Conservation (phyloP, 2,888 invertebrate species). For the Epirrita christyi region DNA sequence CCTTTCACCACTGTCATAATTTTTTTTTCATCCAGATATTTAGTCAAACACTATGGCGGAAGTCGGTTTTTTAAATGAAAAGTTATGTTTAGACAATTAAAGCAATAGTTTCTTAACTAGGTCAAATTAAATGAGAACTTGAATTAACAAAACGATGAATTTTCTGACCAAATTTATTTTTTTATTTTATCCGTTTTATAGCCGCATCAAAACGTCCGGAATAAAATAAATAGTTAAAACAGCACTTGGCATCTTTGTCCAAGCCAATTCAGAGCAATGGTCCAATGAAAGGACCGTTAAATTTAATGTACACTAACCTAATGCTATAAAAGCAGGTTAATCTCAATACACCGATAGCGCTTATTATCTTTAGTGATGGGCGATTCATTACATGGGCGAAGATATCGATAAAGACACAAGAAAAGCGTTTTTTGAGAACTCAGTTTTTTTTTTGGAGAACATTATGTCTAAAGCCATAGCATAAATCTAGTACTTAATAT, state of each 20-base stretch:
- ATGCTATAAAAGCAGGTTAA: conserved; percentile 80
- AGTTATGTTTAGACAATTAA: too few relatives aligned
- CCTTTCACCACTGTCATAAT: too few relatives aligned
- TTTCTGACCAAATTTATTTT: too few relatives aligned
- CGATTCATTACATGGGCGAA: conserved; percentile 17
- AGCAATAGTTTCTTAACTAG: too few relatives aligned
- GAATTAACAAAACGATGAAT: too few relatives aligned
- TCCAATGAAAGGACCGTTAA: conserved; percentile 78
- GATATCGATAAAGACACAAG: conserved; percentile 29
- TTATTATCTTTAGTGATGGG: conserved; percentile 72
- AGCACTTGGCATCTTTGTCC: conserved; percentile 70
- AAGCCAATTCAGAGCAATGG: conserved; percentile 69
- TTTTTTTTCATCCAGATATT: too few relatives aligned
- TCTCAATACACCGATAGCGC: conserved; percentile 83
- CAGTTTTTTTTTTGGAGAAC: too few relatives aligned
- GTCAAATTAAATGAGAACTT: too few relatives aligned
- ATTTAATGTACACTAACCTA: conserved; percentile 82
- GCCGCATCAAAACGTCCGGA: conserved; percentile 46
- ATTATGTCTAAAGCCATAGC: too few relatives aligned
- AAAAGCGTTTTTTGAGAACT: neutral
- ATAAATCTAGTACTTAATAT: too few relatives aligned
- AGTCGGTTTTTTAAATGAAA: too few relatives aligned
- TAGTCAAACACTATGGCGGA: too few relatives aligned
- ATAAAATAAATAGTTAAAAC: conserved; percentile 65
- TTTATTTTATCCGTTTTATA: conserved; percentile 15